Conservation (phyloP, 2,888 invertebrate genomes). For the Iselma pallidipennis region DNA sequence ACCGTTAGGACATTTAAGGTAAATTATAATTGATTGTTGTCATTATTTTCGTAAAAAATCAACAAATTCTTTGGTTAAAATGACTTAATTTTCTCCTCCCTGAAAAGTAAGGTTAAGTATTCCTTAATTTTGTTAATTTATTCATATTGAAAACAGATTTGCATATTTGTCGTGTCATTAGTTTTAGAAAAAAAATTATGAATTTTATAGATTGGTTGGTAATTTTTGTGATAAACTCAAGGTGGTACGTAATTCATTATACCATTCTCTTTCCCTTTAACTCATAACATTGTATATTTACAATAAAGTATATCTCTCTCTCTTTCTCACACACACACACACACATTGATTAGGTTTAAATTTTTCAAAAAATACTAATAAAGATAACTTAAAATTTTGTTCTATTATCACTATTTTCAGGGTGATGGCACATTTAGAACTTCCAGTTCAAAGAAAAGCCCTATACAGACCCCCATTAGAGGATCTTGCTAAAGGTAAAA, state of each 20-base stretch:
- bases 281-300: no score
- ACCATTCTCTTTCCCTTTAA: background rate
- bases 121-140: background rate
- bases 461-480: constrained; percentile 64
- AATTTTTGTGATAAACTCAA: background rate
- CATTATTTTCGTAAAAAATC: background rate
- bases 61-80: background rate
- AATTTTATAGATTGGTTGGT: constrained; percentile 1
- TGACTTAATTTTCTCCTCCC: background rate
- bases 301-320: no score
- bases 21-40: background rate
- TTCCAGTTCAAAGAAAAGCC: constrained; percentile 59
- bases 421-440: constrained; percentile 34
- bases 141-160: background rate
- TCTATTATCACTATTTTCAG: constrained; percentile 10
- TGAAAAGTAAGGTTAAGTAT: constrained; percentile 3
- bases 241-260: background rate
- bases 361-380: background rate
- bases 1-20: background rate
- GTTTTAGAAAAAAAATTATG: background rate
- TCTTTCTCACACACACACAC: no score
- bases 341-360: no score
- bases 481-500: constrained; percentile 70
- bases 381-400: background rate
- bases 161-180: background rate